phyloP scores from a whole-genome alignment of 1,140 invertebrate genomes.

The Cyclargus thomasi region DNA sequence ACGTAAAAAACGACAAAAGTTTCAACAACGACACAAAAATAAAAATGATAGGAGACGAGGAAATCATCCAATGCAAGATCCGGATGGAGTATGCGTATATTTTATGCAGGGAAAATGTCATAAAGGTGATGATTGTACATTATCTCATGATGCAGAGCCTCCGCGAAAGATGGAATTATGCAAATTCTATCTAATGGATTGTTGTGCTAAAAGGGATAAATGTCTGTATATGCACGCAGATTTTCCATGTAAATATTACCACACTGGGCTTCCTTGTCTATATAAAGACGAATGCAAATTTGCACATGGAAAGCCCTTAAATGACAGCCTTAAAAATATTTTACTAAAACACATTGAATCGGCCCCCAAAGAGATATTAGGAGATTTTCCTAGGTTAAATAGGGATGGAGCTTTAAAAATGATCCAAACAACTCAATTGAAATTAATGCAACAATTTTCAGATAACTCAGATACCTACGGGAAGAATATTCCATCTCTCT shows the following conservation, averaged over 20 bases:
- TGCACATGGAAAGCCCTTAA: constrained; percentile 89
- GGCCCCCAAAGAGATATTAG: constrained; percentile 91
- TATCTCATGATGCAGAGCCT: constrained; percentile 89
- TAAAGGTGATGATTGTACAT: constrained; percentile 83
- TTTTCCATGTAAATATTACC: constrained; percentile 98
- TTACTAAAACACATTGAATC: constrained; percentile 90
- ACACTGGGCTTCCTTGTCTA: constrained; percentile 91
- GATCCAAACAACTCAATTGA: constrained; percentile 82
- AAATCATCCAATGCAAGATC: constrained; percentile 76
- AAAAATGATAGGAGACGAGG: constrained; percentile 60
- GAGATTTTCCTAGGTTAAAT: constrained; percentile 88
- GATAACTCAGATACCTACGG: constrained; percentile 52
- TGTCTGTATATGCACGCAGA: constrained; percentile 98
- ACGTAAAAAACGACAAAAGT: constrained; percentile 48
- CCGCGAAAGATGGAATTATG: constrained; percentile 94
- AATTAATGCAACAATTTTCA: constrained; percentile 76
- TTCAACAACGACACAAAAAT: constrained; percentile 63
- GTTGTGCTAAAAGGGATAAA: constrained; percentile 95
- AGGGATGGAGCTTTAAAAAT: constrained; percentile 83
- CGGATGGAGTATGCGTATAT: constrained; percentile 83
- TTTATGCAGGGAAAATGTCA: constrained; percentile 93
- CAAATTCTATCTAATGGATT: constrained; percentile 97
- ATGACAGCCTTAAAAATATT: constrained; percentile 81
- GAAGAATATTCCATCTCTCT: constrained; percentile 74
- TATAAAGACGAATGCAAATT: constrained; percentile 92